Evolutionary conservation across 2,113 vertebrate genomes (phyloP).

Genomic region (Sorex fumeus): DNA sequence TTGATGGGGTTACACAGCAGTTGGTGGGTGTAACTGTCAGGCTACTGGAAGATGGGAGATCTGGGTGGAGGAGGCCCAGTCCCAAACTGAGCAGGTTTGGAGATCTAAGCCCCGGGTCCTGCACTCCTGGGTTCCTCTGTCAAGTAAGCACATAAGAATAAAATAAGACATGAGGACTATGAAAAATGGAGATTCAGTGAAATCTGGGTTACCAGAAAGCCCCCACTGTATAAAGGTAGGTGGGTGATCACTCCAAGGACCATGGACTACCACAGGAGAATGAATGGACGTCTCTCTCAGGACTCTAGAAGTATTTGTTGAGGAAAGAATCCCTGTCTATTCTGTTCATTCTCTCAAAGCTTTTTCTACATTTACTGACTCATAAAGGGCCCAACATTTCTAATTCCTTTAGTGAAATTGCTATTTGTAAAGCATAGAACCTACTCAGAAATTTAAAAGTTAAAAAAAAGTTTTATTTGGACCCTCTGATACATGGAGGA

Average conservation of each 20-base stretch:
- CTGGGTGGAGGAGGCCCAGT: too few species aligned
- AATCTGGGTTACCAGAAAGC: neutral
- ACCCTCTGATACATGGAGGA: neutral
- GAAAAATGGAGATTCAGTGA: neutral
- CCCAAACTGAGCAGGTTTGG: too few species aligned
- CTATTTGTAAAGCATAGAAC: neutral
- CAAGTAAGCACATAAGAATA: neutral
- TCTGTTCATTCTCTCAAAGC: rapidly evolving
- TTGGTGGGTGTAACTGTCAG: too few species aligned
- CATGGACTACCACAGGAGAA: rapidly evolving
- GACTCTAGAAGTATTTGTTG: neutral
- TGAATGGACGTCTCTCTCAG: neutral
- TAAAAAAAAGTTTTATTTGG: neutral
- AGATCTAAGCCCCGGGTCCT: too few species aligned
- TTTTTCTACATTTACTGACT: neutral
- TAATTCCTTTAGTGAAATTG: neutral
- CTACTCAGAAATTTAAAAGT: neutral
- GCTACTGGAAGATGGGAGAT: too few species aligned
- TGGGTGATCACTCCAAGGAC: rapidly evolving
- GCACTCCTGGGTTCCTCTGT: too few species aligned
- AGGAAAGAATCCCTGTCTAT: neutral
- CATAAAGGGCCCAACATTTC: neutral
- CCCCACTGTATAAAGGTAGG: neutral
- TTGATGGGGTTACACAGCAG: too few species aligned
- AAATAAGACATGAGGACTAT: neutral